A percentile compares a stretch with the other conserved stretches of the same genome.
phyloP scores from a whole-genome alignment of 1,140 invertebrate genomes.

The Diploscapter pachys region DNA sequence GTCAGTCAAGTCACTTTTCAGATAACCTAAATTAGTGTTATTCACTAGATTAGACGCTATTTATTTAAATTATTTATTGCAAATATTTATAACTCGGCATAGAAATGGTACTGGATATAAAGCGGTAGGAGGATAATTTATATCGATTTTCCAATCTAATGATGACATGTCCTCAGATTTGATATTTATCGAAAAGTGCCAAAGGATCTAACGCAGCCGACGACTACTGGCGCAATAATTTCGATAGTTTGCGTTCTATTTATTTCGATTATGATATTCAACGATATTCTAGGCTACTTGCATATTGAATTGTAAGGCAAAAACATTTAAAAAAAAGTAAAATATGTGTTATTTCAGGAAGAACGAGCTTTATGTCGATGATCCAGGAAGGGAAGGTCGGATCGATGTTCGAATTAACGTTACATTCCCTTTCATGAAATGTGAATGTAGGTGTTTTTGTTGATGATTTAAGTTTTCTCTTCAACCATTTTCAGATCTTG shows the following conservation, averaged over 20 bases:
- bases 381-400: slow-evolving; percentile 63
- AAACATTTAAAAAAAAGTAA: neutral
- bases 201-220: slow-evolving; percentile 69
- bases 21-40: no score
- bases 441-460: slow-evolving; percentile 60
- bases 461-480: no score
- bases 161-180: slow-evolving; percentile 60
- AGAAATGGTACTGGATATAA: no score
- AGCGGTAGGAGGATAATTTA: no score
- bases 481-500: slow-evolving; percentile 61
- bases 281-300: slow-evolving; percentile 66
- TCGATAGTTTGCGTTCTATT: slow-evolving; percentile 66
- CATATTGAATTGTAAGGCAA: slow-evolving; percentile 65
- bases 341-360: slow-evolving; percentile 57
- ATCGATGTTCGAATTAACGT: slow-evolving; percentile 66
- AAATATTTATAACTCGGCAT: no score
- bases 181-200: slow-evolving; percentile 70
- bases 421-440: slow-evolving; percentile 63
- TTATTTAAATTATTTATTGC: no score
- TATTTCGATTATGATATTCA: slow-evolving; percentile 65
- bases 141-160: no score
- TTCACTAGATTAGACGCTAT: no score
- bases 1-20: no score
- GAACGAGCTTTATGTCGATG: slow-evolving; percentile 67
- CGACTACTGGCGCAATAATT: slow-evolving; percentile 66